Evolutionary conservation across 1,140 invertebrate species (phyloP), one percentile per base, ranked within the genome.

Genomic region (Nomia melanderi): DNA sequence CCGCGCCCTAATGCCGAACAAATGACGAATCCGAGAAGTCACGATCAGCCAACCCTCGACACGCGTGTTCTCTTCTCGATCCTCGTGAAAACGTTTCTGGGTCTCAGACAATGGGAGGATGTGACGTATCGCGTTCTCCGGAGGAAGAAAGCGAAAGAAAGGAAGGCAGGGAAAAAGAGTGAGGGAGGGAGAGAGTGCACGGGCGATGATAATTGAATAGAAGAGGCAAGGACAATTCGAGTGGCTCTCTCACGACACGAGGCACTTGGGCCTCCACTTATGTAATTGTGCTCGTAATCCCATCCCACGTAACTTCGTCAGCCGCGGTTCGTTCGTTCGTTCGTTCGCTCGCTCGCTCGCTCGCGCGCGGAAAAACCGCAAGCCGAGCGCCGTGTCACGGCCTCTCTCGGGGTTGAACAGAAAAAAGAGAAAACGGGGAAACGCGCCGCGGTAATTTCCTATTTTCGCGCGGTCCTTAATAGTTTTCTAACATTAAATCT

Each of bases 211-310:
- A 72, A 71, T 71, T 71, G 67, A 71, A 47, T 53, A 62, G 59
- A 72, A 77, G 63, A 57, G 77, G 64, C 44, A 44, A 67, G 56
- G 50, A 53, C 67, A 39, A 29, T 53, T 82, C 44, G 36, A 81
- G 79, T 77, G 62, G 80, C 59, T 72, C 62, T 81, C 69, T 70
- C 65, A 60, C 54, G 65, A 65, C 65, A 82, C 75, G 76, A 83
- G 76, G 44, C 76, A 59, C 64, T 62, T 59, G 44, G 64, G 29
- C 50, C 47, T 64, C 60, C 75, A 83, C 80, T 83, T 82, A 82
- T 79, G 76, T 83, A 83, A 83, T 83, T 83, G 80, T 69, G 53
- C 59, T 78, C 76, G 76, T 83, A 82, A 83, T 82, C 70, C 64
- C 64, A 83, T 78, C 80, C 41, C 75, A 57, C 77, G 59, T 83